Evolutionary conservation across 2,888 invertebrate species (phyloP).

Genomic region (Ectemnius continuus): DNA sequence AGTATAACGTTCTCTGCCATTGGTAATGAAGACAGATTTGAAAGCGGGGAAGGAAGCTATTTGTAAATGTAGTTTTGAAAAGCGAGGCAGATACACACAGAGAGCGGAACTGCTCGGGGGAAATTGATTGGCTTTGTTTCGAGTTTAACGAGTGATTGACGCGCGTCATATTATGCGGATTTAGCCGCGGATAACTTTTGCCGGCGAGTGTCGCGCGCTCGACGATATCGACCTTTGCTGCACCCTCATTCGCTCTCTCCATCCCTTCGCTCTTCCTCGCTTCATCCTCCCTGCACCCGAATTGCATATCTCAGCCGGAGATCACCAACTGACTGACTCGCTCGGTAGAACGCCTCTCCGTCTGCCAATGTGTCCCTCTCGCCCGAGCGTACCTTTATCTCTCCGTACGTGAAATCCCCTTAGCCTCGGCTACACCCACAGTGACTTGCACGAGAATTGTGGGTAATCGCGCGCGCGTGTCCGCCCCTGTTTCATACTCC

Average conservation of each 20-base stretch:
- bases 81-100: too few species aligned
- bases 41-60: too few species aligned
- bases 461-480: constrained; percentile 39
- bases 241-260: constrained; percentile 5
- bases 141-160: too few species aligned
- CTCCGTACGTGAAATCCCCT: constrained; percentile 48
- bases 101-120: too few species aligned
- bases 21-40: too few species aligned
- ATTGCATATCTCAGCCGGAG: constrained; percentile 57
- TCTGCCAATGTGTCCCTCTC: background rate
- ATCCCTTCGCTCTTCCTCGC: constrained; percentile 10
- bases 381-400: too few species aligned
- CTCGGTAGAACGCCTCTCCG: constrained; percentile 24
- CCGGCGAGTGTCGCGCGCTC: constrained; percentile 37
- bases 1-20: too few species aligned
- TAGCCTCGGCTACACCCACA: constrained; percentile 60
- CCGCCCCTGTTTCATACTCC: constrained; percentile 64
- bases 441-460: constrained; percentile 55
- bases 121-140: too few species aligned
- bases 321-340: constrained; percentile 55
- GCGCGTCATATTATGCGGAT: constrained; percentile 3
- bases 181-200: constrained; percentile 23
- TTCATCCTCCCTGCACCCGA: constrained; percentile 17
- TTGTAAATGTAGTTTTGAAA: too few species aligned
- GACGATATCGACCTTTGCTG: constrained; percentile 32